phyloP scores from a whole-genome alignment of 2,113 vertebrate genomes.

The Anser cygnoides region DNA sequence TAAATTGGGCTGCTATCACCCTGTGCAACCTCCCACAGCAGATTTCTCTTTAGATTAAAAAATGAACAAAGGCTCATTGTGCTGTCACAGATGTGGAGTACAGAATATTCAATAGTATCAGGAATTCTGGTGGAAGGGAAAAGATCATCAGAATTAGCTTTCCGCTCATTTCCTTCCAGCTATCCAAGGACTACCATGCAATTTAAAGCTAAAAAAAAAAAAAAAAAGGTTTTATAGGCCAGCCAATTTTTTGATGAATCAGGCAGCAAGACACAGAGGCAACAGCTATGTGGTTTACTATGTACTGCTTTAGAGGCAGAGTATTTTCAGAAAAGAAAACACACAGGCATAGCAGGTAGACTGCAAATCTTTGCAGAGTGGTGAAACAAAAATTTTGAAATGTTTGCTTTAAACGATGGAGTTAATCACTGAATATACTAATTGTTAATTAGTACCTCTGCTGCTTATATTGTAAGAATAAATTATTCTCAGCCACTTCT shows the following conservation, averaged over 20 bases:
- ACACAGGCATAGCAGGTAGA: neutral
- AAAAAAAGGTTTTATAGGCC: neutral
- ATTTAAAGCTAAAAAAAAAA: constrained; percentile 18
- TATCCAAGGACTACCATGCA: constrained; percentile 10
- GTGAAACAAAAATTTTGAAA: constrained; percentile 52
- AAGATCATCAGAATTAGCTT: constrained; percentile 42
- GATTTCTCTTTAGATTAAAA: constrained; percentile 63
- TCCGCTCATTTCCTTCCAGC: constrained; percentile 39
- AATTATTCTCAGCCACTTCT: constrained; percentile 58
- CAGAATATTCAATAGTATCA: constrained; percentile 36
- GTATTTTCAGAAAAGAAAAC: constrained; percentile 47
- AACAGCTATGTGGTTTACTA: neutral
- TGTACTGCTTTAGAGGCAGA: neutral
- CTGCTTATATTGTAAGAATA: constrained; percentile 15
- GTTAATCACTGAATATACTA: constrained; percentile 37
- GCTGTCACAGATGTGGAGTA: constrained; percentile 60
- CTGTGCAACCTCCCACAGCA: constrained; percentile 55
- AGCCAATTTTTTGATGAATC: constrained; percentile 32
- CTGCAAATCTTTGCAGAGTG: neutral
- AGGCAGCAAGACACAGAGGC: neutral
- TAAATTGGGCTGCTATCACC: constrained; percentile 65
- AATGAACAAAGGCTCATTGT: constrained; percentile 71
- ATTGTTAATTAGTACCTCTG: constrained; percentile 59
- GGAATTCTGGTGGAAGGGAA: constrained; percentile 46
- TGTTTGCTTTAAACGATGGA: constrained; percentile 45